phyloP scores from a whole-genome alignment of 2,797 vertebrate species.

The Xenopus petersii region DNA sequence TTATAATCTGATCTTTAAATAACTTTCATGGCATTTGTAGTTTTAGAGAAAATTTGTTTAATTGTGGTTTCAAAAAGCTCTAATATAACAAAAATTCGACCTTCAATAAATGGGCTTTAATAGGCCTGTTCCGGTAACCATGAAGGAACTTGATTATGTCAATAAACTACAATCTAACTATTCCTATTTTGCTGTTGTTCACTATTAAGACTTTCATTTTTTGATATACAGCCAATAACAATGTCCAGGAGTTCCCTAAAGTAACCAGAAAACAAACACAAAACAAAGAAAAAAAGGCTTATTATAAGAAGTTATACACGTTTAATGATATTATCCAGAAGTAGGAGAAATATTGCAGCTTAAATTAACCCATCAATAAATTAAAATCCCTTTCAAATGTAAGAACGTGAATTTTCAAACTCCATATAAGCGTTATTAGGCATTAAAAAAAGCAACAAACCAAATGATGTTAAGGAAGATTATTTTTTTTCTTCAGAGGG shows the following conservation, averaged over 20 bases:
- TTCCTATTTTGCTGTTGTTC: too few relatives aligned
- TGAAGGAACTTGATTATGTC: too few relatives aligned
- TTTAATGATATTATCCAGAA: slow-evolving; percentile 21
- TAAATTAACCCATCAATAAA: slow-evolving; percentile 17
- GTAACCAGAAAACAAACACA: not conserved
- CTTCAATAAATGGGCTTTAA: too few relatives aligned
- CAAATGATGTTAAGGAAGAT: slow-evolving; percentile 37
- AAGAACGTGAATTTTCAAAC: slow-evolving; percentile 20
- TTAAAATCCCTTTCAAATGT: slow-evolving; percentile 7
- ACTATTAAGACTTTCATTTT: too few relatives aligned
- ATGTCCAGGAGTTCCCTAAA: not conserved
- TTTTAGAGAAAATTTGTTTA: too few relatives aligned
- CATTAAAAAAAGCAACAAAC: slow-evolving; percentile 43
- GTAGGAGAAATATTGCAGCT: slow-evolving; percentile 7
- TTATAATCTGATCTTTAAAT: too few relatives aligned
- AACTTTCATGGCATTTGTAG: too few relatives aligned
- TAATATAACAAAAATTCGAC: too few relatives aligned
- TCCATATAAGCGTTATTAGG: slow-evolving; percentile 22
- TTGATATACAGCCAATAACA: too few relatives aligned
- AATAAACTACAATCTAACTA: too few relatives aligned
- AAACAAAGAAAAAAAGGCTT: not conserved
- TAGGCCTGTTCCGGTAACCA: too few relatives aligned
- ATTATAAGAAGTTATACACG: slow-evolving; percentile 18
- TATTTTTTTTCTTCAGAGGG: slow-evolving; percentile 52
- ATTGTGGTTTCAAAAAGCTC: too few relatives aligned